phyloP scores from a whole-genome alignment of 2,113 vertebrate species.

The Nyctereutes procyonoides region DNA sequence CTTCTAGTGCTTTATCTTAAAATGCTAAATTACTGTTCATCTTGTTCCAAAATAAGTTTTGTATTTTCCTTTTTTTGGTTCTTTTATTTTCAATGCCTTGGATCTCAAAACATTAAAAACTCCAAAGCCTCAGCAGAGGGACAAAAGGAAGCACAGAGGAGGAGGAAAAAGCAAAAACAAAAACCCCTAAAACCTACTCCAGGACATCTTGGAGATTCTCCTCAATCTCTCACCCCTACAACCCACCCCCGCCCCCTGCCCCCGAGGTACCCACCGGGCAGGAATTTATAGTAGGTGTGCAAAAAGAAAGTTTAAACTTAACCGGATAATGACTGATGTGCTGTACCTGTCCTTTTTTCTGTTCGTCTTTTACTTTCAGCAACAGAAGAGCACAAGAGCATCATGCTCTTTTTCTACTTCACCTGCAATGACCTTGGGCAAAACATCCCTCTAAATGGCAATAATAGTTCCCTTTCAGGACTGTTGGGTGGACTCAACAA shows the following conservation, averaged over 20 bases:
- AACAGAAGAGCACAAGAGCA: neutral
- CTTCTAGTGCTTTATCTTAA: neutral
- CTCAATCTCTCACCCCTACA: neutral
- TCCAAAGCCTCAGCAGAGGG: neutral
- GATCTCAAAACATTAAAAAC: neutral
- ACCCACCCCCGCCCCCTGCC: too few species aligned
- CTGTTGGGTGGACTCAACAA: neutral
- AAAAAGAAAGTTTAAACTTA: neutral
- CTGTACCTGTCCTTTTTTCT: neutral
- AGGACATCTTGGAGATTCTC: neutral
- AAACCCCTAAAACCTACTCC: fast-evolving
- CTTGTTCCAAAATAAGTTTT: neutral
- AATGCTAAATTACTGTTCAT: neutral
- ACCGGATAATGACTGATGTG: neutral
- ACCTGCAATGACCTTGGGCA: neutral
- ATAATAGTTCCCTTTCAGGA: neutral
- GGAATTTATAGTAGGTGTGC: neutral
- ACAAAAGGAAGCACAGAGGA: neutral
- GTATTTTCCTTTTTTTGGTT: neutral
- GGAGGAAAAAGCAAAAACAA: neutral
- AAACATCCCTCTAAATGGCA: neutral
- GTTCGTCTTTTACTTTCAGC: neutral
- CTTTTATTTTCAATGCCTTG: neutral
- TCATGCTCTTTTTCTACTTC: neutral
- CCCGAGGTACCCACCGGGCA: neutral